Evolutionary conservation across 2,113 vertebrate species (phyloP).

Genomic region (Cephalopterus ornatus): DNA sequence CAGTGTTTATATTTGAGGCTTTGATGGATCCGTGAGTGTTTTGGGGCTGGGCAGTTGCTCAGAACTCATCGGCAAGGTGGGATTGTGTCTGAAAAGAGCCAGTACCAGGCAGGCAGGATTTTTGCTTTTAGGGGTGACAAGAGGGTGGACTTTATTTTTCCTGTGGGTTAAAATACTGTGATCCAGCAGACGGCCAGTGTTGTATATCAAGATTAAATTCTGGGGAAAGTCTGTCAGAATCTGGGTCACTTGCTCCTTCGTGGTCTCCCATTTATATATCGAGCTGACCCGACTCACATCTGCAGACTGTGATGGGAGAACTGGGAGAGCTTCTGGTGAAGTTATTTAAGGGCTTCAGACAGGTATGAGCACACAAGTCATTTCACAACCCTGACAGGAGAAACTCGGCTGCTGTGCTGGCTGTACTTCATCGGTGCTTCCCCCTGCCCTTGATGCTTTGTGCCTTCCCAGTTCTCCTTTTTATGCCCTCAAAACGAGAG

Average conservation of each 20-base stretch:
- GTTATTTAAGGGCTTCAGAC: neutral
- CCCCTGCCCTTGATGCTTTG: neutral
- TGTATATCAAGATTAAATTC: rapidly evolving
- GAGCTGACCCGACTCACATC: neutral
- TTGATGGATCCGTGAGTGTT: rapidly evolving
- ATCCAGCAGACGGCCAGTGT: rapidly evolving
- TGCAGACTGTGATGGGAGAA: neutral
- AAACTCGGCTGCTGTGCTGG: rapidly evolving
- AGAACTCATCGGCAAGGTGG: neutral
- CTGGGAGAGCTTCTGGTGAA: neutral
- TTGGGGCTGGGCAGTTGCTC: neutral
- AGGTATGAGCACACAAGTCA: neutral
- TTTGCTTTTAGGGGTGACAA: neutral
- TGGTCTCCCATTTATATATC: neutral
- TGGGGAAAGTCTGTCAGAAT: neutral
- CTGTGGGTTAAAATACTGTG: rapidly evolving
- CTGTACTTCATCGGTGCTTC: neutral
- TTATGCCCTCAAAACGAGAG: neutral
- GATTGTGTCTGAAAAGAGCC: rapidly evolving
- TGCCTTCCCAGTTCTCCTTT: neutral
- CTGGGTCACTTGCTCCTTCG: neutral
- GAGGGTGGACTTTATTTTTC: neutral
- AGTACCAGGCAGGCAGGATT: neutral
- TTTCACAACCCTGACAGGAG: neutral
- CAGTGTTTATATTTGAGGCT: rapidly evolving